These are phyloP conservation scores for Leiothrix lutea DNA, from an alignment of 2,113 vertebrate species.

Conservation along the genomic window DNA sequence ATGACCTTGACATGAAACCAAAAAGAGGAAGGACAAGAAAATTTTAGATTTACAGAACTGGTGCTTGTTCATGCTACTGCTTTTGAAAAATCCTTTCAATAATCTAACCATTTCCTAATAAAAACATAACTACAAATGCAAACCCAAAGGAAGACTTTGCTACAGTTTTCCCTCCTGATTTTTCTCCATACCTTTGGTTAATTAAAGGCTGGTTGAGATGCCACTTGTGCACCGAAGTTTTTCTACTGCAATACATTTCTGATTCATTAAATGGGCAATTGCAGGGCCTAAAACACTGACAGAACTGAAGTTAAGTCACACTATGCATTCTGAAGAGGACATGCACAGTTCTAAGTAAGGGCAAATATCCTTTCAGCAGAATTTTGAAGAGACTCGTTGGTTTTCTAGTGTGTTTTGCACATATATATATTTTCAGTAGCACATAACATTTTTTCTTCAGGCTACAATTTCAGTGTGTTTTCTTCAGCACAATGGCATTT, in stretches of 20 bases:
- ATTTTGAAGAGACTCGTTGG: background rate
- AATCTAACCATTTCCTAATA: background rate
- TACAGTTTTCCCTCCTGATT: background rate
- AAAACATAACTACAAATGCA: background rate
- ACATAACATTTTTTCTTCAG: constrained; percentile 38
- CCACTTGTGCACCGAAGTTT: background rate
- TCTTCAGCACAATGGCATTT: constrained; percentile 67
- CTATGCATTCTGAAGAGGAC: constrained; percentile 33
- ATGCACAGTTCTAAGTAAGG: background rate
- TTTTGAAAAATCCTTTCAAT: constrained; percentile 39
- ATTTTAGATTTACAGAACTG: constrained; percentile 32
- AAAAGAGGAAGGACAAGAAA: constrained; percentile 17
- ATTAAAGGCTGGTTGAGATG: background rate
- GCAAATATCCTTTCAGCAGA: background rate
- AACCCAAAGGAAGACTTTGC: constrained; percentile 1
- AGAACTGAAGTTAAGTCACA: background rate
- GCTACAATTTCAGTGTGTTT: constrained; percentile 54
- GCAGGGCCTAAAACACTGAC: background rate
- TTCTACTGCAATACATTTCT: background rate
- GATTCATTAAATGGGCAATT: background rate
- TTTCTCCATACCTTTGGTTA: constrained; percentile 4
- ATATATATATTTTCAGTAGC: constrained; percentile 24
- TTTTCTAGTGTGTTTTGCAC: constrained; percentile 19
- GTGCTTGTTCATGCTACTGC: constrained; percentile 23
- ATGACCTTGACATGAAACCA: background rate